These are phyloP conservation scores for Yponomeuta evonymella DNA, from an alignment of 2,888 invertebrate species.

Conservation along the genomic window DNA sequence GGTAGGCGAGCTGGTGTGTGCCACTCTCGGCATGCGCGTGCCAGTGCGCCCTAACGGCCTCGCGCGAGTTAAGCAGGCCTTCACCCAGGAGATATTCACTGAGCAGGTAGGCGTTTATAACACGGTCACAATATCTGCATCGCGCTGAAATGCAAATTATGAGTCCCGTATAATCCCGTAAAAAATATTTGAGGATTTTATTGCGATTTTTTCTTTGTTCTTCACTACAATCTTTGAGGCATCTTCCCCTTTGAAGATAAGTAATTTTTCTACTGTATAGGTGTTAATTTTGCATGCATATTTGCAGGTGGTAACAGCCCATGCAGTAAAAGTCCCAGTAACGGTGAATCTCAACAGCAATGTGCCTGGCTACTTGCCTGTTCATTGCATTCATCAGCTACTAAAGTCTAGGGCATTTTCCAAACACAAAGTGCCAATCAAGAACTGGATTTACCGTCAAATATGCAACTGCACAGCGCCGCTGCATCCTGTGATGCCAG, in stretches of 20 bases:
- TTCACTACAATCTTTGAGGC: background rate
- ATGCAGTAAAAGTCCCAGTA: slow-evolving; percentile 97
- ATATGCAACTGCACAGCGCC: slow-evolving; percentile 93
- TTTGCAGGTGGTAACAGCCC: slow-evolving; percentile 88
- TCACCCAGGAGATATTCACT: slow-evolving; percentile 97
- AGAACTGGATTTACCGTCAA: slow-evolving; percentile 97
- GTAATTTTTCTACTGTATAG: background rate
- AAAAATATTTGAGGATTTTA: too few species aligned
- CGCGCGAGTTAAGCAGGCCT: slow-evolving; percentile 92
- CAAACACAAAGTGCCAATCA: slow-evolving; percentile 96
- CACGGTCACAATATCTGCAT: too few species aligned
- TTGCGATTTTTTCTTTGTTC: too few species aligned
- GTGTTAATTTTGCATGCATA: background rate
- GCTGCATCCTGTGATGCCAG: slow-evolving; percentile 93
- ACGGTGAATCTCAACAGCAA: slow-evolving; percentile 91
- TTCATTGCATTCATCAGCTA: slow-evolving; percentile 97
- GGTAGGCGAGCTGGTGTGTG: slow-evolving; percentile 94
- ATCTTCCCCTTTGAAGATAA: background rate
- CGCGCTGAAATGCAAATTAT: too few species aligned
- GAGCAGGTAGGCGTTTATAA: slow-evolving; percentile 81
- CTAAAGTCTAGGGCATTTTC: slow-evolving; percentile 95
- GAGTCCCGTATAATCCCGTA: too few species aligned
- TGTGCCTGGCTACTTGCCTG: slow-evolving; percentile 93
- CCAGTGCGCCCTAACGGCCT: slow-evolving; percentile 91
- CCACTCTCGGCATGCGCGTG: slow-evolving; percentile 96